Base-by-base conservation (phyloP, 2,113 vertebrate genomes). In the Seriola quinqueradiata region DNA sequence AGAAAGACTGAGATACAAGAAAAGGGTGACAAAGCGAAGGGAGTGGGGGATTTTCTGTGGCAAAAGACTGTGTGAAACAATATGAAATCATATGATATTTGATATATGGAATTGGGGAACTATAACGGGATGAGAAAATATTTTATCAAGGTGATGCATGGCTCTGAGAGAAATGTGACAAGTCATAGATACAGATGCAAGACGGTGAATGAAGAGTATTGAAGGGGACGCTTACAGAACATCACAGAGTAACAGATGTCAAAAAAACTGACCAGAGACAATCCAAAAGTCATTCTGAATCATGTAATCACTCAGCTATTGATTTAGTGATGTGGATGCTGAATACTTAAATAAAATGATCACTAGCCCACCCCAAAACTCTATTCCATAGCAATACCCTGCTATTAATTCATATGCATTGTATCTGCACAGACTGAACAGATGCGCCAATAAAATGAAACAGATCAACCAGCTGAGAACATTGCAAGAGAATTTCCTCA, bases 331-430 rank as follows among this genome's bases (percentile, higher is more conserved):
- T 23, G 59, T 79, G 69, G 58, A 70, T 1, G 38, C 40, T 81
- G 70, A 83, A 81, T 64, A 74, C 61, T 55, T 68, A 77, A 32
- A 61, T 58, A 74, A 71, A 77, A 89, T 81, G 23, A 81, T 77
- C 65, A 74, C 48, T 60, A 54, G 81, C 76, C 50, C 36, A 42
- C 57, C 69, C 40, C 67, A 28, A 34, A 64, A 44, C 19, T 34
- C 23, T 32, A 21, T 73, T 75, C 36, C 32, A 32, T 50, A 70
- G 34, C 64, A 25, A 3, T 25, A 36, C 40, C 40, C 57, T 46
- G 11, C 61, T 69, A 73, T 82, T 70, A 74, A 88, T 83, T 79
- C 17, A 70, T 67, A 67, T 48, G 65, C 57, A 86, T 71, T 76
- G 68, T 75, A 16, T 76, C 46, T 78, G 80, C 50, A 58, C 64